A percentile compares a stretch with the other conserved stretches of the same genome.
phyloP scores from a whole-genome alignment of 2,797 vertebrate species.

The Potorous gilbertii region DNA sequence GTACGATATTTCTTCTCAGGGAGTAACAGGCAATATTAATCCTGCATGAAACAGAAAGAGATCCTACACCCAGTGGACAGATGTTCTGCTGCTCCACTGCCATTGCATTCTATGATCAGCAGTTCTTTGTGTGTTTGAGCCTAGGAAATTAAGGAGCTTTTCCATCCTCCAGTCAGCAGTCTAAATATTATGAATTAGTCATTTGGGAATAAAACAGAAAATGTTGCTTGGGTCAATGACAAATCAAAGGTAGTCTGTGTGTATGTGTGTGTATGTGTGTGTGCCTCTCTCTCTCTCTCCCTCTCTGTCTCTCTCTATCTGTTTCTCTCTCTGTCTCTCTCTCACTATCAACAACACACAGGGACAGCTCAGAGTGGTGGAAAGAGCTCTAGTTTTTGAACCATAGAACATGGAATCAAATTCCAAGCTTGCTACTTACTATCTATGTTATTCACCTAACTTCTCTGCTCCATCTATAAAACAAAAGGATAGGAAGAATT shows the following conservation, averaged over 20 bases:
- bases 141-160: constrained; percentile 3
- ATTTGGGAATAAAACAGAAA: constrained; percentile 53
- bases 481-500: background rate
- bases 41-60: background rate
- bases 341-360: background rate
- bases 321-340: background rate
- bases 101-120: background rate
- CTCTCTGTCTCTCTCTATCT: background rate
- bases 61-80: background rate
- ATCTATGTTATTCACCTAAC: background rate
- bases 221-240: constrained; percentile 12
- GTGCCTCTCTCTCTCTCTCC: background rate
- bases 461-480: background rate
- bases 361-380: background rate
- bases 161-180: background rate
- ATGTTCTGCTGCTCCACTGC: background rate
- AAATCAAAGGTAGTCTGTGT: background rate
- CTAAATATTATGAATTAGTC: constrained; percentile 48
- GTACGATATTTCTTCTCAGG: background rate
- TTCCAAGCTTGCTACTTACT: background rate
- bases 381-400: background rate
- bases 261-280: too few relatives aligned
- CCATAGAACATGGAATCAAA: background rate
- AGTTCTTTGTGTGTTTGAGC: background rate
- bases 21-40: background rate